These are phyloP conservation scores for Chiloscyllium punctatum DNA, from an alignment of 2,797 vertebrate species.

Conservation along the genomic window DNA sequence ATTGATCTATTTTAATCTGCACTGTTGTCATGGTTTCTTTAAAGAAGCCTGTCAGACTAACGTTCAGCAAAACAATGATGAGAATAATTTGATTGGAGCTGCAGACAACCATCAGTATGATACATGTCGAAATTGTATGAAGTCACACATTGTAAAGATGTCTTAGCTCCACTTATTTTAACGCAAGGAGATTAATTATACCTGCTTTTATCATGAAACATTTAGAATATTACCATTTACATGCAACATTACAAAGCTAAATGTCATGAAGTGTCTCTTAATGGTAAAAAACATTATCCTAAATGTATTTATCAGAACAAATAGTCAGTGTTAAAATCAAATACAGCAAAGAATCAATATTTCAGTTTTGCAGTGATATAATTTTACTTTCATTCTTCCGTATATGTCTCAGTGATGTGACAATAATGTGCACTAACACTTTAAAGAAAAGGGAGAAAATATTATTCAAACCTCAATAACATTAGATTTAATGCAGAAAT, in stretches of 20 bases:
- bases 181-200: slow-evolving; percentile 11
- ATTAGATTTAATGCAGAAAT: background rate
- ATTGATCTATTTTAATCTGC: slow-evolving; percentile 22
- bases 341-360: slow-evolving; percentile 1
- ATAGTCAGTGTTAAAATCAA: background rate
- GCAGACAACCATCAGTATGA: slow-evolving; percentile 27
- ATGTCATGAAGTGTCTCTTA: slow-evolving; percentile 27
- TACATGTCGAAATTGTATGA: background rate
- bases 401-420: background rate
- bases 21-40: slow-evolving; percentile 24
- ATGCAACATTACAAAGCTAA: background rate
- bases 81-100: slow-evolving; percentile 26
- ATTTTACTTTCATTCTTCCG: background rate
- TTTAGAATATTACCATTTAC: slow-evolving; percentile 25
- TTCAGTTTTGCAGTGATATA: slow-evolving; percentile 1
- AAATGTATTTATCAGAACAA: slow-evolving; percentile 21
- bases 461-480: background rate
- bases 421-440: background rate
- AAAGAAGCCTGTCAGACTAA: slow-evolving; percentile 18
- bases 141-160: background rate
- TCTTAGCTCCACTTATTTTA: slow-evolving; percentile 13
- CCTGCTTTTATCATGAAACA: slow-evolving; percentile 20
- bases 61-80: slow-evolving; percentile 27
- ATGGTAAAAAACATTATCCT: slow-evolving; percentile 2
- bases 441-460: background rate